Base-by-base conservation (phyloP, 92 coral and sea anemone species). In the Phenganax stokvisi region DNA sequence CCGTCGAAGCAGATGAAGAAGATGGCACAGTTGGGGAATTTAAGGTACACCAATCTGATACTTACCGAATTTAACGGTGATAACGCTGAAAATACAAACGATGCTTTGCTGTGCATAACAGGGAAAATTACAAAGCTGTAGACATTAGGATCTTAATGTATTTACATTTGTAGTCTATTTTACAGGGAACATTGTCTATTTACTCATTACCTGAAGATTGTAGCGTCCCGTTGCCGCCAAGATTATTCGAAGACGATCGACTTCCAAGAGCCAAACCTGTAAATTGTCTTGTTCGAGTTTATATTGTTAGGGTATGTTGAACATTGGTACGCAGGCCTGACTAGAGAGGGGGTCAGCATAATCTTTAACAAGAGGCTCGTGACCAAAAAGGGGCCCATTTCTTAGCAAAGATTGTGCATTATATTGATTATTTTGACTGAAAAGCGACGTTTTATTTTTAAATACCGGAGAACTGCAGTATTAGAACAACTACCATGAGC, bases 151-250 rank as follows among this genome's bases (percentile, higher is more conserved):
- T 31, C 9, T 12, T 30, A 27, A 7, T 7, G 8, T 69, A 30
- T 6, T 28, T 31, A 12, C 31, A 69, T 9, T 2, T 37, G 47
- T 37, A 5, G 47, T 37, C 47, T 37, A 37, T 76, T 37, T 82
- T 83, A 6, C 74, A 94, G 97, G 98, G 98, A 29, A 88, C 92
- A n/a, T 92, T 94, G 52, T 90, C 88, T 53, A 92, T 94, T 44
- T 94, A 94, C 79, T 90, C 96, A 9, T 77, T 94, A 47, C 94
- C 97, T 1, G 89, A 85, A 29, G 94, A 94, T 67, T 91, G 90
- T 10, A 80, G 78, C 11, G 72, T 75, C 1, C 90, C 92, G 0
- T 77, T 90, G 11, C 97, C 98, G 6, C 91, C 92, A 30, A 85
- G 89, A 51, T 78, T 89, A 8, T 83, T 94, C 54, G 86, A 57